Conservation (phyloP, 2,113 vertebrate genomes). For the Catharus fuscescens region DNA sequence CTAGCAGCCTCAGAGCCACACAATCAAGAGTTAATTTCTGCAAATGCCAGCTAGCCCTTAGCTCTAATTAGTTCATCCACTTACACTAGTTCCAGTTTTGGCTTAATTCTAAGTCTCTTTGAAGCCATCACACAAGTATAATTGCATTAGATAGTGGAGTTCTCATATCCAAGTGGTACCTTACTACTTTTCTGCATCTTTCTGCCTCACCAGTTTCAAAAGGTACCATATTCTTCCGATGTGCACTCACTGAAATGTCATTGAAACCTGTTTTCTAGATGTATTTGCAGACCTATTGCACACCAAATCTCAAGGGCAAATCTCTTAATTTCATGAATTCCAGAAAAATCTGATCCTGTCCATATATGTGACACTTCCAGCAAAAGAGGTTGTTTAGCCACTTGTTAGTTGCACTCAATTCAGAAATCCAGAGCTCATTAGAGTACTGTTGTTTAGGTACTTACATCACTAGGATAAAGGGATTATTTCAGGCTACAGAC, state of each 20-base stretch:
- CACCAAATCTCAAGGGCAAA: not conserved
- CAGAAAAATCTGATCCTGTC: conserved; percentile 10
- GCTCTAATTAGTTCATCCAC: not conserved
- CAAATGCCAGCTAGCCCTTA: not conserved
- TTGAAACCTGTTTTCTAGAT: not conserved
- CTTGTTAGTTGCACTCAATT: not conserved
- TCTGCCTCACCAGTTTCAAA: not conserved
- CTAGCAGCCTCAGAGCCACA: not conserved
- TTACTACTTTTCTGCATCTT: not conserved
- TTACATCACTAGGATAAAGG: not conserved
- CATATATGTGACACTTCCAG: not conserved
- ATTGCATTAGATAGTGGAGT: not conserved
- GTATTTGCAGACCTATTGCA: not conserved
- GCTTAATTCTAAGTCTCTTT: conserved; percentile 24
- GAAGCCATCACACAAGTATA: not conserved
- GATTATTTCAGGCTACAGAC: not conserved
- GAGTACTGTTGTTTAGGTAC: not conserved
- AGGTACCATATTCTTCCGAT: not conserved
- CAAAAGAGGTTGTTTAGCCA: conserved; percentile 1
- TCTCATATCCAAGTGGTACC: not conserved
- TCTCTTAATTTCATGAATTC: not conserved
- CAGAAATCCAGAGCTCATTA: not conserved
- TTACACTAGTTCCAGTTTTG: conserved; percentile 22
- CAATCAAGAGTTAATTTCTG: not conserved
- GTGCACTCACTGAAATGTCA: not conserved